A percentile compares a stretch with the other conserved stretches of the same genome.
phyloP scores from a whole-genome alignment of 2,888 invertebrate genomes.

The Salpingus planirostris region DNA sequence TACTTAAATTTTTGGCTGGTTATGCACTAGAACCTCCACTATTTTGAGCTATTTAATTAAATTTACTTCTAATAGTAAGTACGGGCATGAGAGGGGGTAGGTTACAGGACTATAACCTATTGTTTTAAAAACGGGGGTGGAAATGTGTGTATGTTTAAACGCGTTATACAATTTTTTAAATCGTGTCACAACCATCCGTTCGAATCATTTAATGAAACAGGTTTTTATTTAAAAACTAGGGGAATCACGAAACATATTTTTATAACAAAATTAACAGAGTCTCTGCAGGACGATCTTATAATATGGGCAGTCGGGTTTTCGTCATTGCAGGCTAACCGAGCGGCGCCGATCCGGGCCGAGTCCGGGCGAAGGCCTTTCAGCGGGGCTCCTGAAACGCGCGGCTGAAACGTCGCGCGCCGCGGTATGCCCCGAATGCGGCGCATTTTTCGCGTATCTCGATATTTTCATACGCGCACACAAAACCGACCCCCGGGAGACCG shows the following conservation, averaged over 20 bases:
- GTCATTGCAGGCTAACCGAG: slow-evolving; percentile 28
- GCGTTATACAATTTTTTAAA: too few species aligned
- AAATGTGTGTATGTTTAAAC: too few species aligned
- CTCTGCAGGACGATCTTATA: slow-evolving; percentile 22
- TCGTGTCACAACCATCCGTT: not conserved
- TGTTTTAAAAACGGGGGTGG: too few species aligned
- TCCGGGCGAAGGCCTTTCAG: slow-evolving; percentile 15
- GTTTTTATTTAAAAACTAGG: not conserved
- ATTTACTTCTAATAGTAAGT: too few species aligned
- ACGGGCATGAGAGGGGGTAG: too few species aligned
- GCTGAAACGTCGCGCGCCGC: slow-evolving; percentile 1
- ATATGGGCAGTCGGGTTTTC: slow-evolving; percentile 26
- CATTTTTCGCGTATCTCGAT: not conserved
- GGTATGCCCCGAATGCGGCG: slow-evolving; percentile 1
- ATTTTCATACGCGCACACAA: too few species aligned
- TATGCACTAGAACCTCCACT: too few species aligned
- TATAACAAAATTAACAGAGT: slow-evolving; percentile 19
- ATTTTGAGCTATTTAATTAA: too few species aligned
- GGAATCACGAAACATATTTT: slow-evolving; percentile 22
- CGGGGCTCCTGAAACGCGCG: slow-evolving; percentile 15
- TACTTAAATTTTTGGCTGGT: too few species aligned
- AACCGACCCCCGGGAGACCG: too few species aligned
- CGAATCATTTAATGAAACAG: not conserved
- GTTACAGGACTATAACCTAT: too few species aligned
- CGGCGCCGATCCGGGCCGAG: slow-evolving; percentile 17